Conservation (phyloP, 2,888 invertebrate genomes). For the Hedya salicella region DNA sequence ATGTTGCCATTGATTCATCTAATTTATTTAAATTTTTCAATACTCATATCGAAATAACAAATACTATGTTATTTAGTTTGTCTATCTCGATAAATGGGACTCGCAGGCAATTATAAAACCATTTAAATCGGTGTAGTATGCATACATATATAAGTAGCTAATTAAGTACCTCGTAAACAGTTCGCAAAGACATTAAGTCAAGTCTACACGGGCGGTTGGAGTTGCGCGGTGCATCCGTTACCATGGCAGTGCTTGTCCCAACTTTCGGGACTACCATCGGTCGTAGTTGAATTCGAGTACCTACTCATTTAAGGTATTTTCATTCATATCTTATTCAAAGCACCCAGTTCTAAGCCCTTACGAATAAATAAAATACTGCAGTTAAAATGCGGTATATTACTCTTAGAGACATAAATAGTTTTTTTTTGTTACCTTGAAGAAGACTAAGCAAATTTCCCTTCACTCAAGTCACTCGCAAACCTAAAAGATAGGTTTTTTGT, state of each 20-base stretch:
- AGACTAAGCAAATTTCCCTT: no score
- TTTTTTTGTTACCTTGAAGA: no score
- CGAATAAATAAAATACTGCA: no score
- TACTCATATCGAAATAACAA: no score
- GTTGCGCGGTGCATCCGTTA: slow-evolving; percentile 30
- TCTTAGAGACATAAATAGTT: no score
- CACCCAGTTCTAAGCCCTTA: no score
- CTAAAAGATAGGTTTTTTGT: no score
- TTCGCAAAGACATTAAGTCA: slow-evolving; percentile 43
- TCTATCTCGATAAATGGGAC: no score
- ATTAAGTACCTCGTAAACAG: slow-evolving; percentile 40
- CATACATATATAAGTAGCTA: slow-evolving; percentile 8
- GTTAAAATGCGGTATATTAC: no score
- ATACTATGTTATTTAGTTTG: no score
- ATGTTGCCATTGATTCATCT: slow-evolving; percentile 6
- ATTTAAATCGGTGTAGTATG: neutral
- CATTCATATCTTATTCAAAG: no score
- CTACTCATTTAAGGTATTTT: neutral
- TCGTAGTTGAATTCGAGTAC: neutral
- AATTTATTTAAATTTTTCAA: slow-evolving; percentile 6
- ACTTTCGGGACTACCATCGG: slow-evolving; percentile 22
- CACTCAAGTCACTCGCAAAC: no score
- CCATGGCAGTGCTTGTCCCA: slow-evolving; percentile 9
- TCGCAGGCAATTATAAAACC: neutral
- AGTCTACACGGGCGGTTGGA: slow-evolving; percentile 37